A percentile compares a stretch with the other conserved stretches of the same genome.
Evolutionary conservation across 2,888 invertebrate genomes (phyloP).

Genomic region (Hirtodrosophila histrioides): DNA sequence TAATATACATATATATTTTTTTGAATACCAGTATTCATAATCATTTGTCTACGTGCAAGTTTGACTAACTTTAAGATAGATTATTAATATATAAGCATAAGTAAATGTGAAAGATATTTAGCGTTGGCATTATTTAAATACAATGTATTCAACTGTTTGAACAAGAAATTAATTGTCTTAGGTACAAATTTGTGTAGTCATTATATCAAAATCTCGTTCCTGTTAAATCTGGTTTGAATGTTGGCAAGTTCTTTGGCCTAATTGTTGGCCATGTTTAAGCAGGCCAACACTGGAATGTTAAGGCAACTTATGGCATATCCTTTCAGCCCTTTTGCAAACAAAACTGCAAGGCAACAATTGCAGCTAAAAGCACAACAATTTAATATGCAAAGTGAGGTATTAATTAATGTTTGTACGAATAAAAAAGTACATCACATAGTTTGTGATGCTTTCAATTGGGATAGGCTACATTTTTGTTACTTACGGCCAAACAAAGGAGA

Average conservation of each 20-base stretch:
- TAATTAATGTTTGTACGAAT: conserved; percentile 46
- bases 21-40: conserved; percentile 6
- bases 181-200: conserved; percentile 25
- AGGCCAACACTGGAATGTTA: conserved; percentile 29
- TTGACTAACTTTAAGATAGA: conserved; percentile 35
- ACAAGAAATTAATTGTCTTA: conserved; percentile 16
- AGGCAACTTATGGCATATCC: conserved; percentile 31
- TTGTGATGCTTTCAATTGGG: conserved; percentile 18
- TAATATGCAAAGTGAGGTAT: conserved; percentile 31
- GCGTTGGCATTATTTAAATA: conserved; percentile 49
- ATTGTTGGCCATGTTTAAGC: conserved; percentile 30
- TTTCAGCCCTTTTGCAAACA: conserved; percentile 7
- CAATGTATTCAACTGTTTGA: conserved; percentile 55
- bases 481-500: not conserved
- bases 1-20: conserved; percentile 11
- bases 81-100: conserved; percentile 7
- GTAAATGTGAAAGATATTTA: conserved; percentile 17
- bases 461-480: conserved; percentile 5
- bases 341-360: conserved; percentile 1
- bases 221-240: conserved; percentile 5
- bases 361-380: conserved; percentile 34
- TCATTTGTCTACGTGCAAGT: conserved; percentile 17
- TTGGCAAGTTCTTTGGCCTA: conserved; percentile 21
- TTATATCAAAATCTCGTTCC: conserved; percentile 10
- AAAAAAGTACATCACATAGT: too few relatives aligned